Percentiles rank a stretch among this genome's conserved stretches.
phyloP scores from a whole-genome alignment of 2,113 vertebrate genomes.

The Python bivittatus region DNA sequence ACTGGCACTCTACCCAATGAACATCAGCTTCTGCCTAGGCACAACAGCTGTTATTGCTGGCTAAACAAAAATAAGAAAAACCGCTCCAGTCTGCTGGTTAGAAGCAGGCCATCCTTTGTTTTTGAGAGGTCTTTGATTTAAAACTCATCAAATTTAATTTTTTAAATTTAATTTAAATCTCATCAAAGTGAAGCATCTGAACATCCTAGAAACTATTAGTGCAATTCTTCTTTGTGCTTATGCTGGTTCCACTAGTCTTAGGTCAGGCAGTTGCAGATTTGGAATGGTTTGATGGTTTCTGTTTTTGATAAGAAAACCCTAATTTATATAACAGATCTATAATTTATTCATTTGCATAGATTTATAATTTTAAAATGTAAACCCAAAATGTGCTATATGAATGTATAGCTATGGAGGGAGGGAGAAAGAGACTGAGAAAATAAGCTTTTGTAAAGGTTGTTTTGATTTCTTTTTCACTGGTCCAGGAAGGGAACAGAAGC shows the following conservation, averaged over 20 bases:
- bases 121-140: neutral
- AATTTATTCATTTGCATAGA: neutral
- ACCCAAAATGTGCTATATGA: neutral
- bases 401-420: neutral
- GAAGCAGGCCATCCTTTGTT: neutral
- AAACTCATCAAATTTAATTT: no score
- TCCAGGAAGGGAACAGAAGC: neutral
- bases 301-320: constrained; percentile 16
- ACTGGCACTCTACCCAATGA: no score
- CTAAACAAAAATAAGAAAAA: no score
- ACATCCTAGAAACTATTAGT: neutral
- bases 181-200: no score
- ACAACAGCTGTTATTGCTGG: no score
- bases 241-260: neutral
- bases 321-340: neutral
- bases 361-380: neutral
- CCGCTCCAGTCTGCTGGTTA: no score
- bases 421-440: neutral
- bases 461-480: neutral
- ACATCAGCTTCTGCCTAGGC: no score
- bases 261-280: neutral
- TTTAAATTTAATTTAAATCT: no score
- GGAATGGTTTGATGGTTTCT: neutral
- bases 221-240: neutral
- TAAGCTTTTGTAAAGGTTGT: constrained; percentile 10